phyloP scores from a whole-genome alignment of 2,113 vertebrate genomes.

The Benitochromis conjunctus region DNA sequence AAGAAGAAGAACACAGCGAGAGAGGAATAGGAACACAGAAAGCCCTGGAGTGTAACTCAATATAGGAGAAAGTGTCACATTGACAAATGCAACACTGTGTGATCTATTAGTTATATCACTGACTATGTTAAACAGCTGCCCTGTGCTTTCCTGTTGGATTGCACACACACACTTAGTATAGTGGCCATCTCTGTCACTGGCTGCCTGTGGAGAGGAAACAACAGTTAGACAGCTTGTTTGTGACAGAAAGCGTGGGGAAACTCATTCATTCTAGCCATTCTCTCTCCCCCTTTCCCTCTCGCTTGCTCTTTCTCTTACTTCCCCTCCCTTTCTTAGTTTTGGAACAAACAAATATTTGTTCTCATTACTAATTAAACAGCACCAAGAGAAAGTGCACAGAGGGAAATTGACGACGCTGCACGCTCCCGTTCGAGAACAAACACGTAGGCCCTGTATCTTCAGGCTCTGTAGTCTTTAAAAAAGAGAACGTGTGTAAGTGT shows the following conservation, averaged over 20 bases:
- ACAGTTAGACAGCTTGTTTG: conserved; percentile 28
- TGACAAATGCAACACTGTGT: conserved; percentile 73
- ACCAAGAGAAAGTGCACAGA: conserved; percentile 53
- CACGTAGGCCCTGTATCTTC: conserved; percentile 39
- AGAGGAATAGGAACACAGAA: conserved; percentile 32
- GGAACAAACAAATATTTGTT: conserved; percentile 86
- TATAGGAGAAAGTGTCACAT: conserved; percentile 74
- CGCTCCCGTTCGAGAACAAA: neutral
- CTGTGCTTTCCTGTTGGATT: conserved; percentile 12
- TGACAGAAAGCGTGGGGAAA: conserved; percentile 57
- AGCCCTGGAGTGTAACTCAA: conserved; percentile 77
- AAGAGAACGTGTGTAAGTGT: neutral
- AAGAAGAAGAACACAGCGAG: conserved; percentile 7
- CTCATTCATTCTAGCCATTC: conserved; percentile 64
- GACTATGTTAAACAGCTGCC: conserved; percentile 73
- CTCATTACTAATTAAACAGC: conserved; percentile 97
- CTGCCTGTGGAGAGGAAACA: conserved; percentile 34
- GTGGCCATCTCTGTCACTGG: conserved; percentile 37
- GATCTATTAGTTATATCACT: conserved; percentile 73
- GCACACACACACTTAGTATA: neutral
- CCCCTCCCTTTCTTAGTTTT: conserved; percentile 7
- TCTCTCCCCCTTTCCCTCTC: neutral
- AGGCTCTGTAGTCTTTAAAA: neutral
- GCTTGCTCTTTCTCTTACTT: neutral
- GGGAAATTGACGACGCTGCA: conserved; percentile 73